Percentiles rank a stretch among this genome's conserved stretches.
phyloP scores from a whole-genome alignment of 2,113 vertebrate species.

The Chamaea fasciata region DNA sequence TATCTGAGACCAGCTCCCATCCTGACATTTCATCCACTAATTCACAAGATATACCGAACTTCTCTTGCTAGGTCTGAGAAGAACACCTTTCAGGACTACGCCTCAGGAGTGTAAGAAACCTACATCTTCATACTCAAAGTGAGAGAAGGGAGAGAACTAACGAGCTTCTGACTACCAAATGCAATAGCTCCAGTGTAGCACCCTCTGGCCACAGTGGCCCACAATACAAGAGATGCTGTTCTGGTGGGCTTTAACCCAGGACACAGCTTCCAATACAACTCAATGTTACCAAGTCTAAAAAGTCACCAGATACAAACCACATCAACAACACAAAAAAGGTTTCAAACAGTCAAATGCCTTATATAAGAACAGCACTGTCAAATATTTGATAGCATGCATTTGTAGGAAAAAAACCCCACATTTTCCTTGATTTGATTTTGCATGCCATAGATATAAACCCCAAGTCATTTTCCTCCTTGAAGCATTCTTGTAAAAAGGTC shows the following conservation, averaged over 20 bases:
- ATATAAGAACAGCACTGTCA: not conserved
- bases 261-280: not conserved
- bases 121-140: not conserved
- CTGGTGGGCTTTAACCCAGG: not conserved
- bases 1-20: not conserved
- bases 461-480: not conserved
- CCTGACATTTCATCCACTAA: not conserved
- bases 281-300: not conserved
- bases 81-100: not conserved
- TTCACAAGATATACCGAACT: not conserved
- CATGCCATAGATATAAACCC: not conserved
- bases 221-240: not conserved
- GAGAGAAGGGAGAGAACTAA: not conserved
- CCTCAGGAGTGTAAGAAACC: not conserved
- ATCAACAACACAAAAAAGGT: not conserved
- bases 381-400: not conserved
- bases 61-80: not conserved
- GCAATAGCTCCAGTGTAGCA: not conserved
- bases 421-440: not conserved
- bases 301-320: not conserved
- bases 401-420: rapidly evolving
- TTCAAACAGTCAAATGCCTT: not conserved
- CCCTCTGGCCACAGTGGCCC: not conserved
- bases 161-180: not conserved
- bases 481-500: not conserved